phyloP scores from a whole-genome alignment of 2,113 vertebrate genomes.

The Chunga burmeisteri region DNA sequence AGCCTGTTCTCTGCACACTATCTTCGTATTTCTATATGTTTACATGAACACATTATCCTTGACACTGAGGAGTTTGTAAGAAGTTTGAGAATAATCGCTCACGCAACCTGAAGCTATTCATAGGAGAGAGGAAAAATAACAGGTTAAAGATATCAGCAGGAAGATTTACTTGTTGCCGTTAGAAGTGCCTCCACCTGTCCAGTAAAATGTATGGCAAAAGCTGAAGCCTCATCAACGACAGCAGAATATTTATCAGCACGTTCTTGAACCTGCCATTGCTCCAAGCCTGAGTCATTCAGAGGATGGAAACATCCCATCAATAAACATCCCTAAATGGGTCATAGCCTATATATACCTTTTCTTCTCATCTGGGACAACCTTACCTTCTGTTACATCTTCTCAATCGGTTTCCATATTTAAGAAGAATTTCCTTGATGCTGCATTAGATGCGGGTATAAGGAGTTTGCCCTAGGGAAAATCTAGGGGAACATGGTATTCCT shows the following conservation, averaged over 20 bases:
- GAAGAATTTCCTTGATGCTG: background rate
- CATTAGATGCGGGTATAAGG: background rate
- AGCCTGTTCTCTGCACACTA: background rate
- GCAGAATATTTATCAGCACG: background rate
- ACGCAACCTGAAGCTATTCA: background rate
- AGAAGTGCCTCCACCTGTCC: background rate
- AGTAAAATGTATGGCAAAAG: background rate
- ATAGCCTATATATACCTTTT: accelerated
- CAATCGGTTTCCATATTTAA: background rate
- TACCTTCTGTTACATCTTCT: background rate
- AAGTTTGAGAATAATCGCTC: background rate
- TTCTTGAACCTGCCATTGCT: background rate
- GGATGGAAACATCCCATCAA: background rate
- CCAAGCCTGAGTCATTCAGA: accelerated
- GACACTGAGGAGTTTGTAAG: background rate
- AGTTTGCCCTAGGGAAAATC: background rate
- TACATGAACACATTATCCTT: background rate
- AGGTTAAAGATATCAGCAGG: background rate
- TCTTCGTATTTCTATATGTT: background rate
- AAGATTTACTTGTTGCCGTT: background rate
- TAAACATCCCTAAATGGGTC: background rate
- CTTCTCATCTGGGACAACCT: background rate
- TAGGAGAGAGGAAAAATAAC: background rate
- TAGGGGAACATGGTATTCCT: background rate
- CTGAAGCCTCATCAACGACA: accelerated